Evolutionary conservation across 2,797 vertebrate species (phyloP), one percentile per base, ranked within the genome.

Genomic region (Lemur catta): DNA sequence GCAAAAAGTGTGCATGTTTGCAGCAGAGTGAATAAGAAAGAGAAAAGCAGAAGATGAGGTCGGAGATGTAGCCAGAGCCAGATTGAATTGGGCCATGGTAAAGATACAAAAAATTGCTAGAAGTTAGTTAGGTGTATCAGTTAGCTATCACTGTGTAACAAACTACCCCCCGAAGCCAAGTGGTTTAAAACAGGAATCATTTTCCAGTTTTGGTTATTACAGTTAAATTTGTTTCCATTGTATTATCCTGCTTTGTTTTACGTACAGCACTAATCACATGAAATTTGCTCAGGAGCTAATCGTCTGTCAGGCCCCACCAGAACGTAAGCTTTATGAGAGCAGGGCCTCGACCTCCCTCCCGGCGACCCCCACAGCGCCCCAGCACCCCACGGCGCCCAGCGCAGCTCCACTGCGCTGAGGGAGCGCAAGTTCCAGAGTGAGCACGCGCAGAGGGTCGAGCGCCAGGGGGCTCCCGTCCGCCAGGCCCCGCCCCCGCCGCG

Each of bases 371-470:
- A 4, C 0, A 1, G 10, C 6, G 2, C 2, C 8, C 11, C 4
- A 26, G 17, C 65, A 43, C 2, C 24, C 0, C 1, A 6, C 5
- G 6, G 1, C 0, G 2, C 33, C 33, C 17, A 1, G 0, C 18
- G 0, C 1, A 2, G 26, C 20, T 0, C 3, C 46, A 0, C n/a
- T n/a, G n/a, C n/a, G 1, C 9, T 0, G 2, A 6, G 14, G 15
- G 4, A 2, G 1, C 57, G 1, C 6, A 7, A 2, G 0, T 35
- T 24, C 59, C 81, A 24, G 14, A n/a, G 84, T 8, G 92, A 74
- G 94, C 95, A 85, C 7, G 95, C 61, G 93, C 85, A 5, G 38
- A 30, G 33, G 67, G n/a, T 55, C 2, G 26, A 50, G 48, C n/a
- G 0, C 52, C 0, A 0, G 14, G 1, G 14, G 7, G 33, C 7